Base-by-base conservation (phyloP, 2,888 invertebrate genomes). In the Epinotia bilunana region DNA sequence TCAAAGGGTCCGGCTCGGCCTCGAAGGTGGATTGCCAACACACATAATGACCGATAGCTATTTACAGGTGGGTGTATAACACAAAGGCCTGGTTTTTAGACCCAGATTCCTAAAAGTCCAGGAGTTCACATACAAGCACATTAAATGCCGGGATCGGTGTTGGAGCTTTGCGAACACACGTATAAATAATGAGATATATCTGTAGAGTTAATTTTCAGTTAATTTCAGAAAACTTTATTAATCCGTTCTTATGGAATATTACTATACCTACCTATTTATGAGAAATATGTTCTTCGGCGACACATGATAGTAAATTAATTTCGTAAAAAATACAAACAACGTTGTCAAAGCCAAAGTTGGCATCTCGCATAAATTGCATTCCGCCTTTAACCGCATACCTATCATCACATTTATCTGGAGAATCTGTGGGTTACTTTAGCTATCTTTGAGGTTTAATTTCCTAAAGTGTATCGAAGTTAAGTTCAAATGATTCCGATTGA, bases 11-110 rank as follows among this genome's bases (percentile, higher is more conserved):
- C 81, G 84, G 82, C 81, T 81, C 79, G 82, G 80, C 82, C 84
- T 55, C 63, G 68, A 79, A 83, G 81, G 81, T 80, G 83, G 83
- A 86, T 87, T 87, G 83, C 85, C 80, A 82, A 79, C 80, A 80
- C 82, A 84, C 83, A 84, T 86, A 85, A 87, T 86, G 83, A 78
- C 78, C 84, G 83, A 84, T 83, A 83, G 82, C 81, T 79, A 86
- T 83, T 81, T 81, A 81, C 77, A 78, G 77, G 78, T 78, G 79
- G 79, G 79, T 77, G 76, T 76, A 77, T 78, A 75, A 77, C 77
- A 73, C 69, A 72, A 73, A 76, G 68, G 72, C 70, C 76, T 39
- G 49, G 76, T 83, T 85, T 84, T 87, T 84, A 79, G 61, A 71
- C 20, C 20, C 64, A 80, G 78, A 84, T 81, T 78, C 80, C 76